Conservation (phyloP, 2,888 invertebrate genomes). For the Drosophila subsilvestris region DNA sequence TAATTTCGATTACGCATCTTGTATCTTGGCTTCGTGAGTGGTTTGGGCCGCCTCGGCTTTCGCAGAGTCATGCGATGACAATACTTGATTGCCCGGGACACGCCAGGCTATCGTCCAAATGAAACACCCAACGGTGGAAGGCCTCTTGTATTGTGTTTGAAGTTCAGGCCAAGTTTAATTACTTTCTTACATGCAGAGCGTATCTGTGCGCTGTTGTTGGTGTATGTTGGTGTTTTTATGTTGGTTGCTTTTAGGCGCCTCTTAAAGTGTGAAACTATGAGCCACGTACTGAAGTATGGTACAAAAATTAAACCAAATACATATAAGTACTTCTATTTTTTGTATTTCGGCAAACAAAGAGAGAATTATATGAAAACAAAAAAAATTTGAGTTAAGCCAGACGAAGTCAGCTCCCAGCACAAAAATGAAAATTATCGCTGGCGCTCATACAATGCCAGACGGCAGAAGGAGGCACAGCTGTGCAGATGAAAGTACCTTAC, state of each 20-base stretch:
- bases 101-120: conserved; percentile 47
- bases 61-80: conserved; percentile 81
- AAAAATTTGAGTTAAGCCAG: conserved; percentile 33
- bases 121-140: conserved; percentile 11
- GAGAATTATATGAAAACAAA: conserved; percentile 3
- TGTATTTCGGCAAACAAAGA: conserved; percentile 25
- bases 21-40: background rate
- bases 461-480: conserved; percentile 4
- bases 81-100: conserved; percentile 75
- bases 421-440: conserved; percentile 75
- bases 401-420: conserved; percentile 53
- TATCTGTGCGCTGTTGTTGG: conserved; percentile 57
- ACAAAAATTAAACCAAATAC: background rate
- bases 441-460: background rate
- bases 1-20: conserved; percentile 70
- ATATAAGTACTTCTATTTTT: conserved; percentile 4
- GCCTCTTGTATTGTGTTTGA: conserved; percentile 30
- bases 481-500: conserved; percentile 30
- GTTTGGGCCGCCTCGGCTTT: conserved; percentile 15
- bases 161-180: conserved; percentile 79
- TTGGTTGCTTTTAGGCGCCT: conserved; percentile 69
- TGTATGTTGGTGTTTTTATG: conserved; percentile 34
- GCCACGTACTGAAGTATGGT: background rate
- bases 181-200: conserved; percentile 78
- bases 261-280: conserved; percentile 14